Evolutionary conservation across 2,797 vertebrate species (phyloP), one percentile per base, ranked within the genome.

Genomic region (Betta splendens): DNA sequence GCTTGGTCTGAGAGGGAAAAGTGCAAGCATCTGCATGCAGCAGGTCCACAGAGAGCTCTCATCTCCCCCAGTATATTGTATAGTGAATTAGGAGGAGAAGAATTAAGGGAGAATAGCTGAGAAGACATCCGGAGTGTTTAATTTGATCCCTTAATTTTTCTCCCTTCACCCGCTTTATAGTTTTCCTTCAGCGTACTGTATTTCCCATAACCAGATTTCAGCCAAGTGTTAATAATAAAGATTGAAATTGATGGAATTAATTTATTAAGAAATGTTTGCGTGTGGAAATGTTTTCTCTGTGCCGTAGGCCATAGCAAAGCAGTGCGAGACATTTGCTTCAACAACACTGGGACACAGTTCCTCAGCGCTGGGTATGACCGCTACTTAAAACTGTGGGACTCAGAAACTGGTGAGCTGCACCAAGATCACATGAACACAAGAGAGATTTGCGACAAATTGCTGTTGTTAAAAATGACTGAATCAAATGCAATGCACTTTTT

Each of bases 301-400:
- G 26, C 57, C 22, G 49, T 52, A 99, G 97, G 97, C 44, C 97
- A 99, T 81, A 94, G 96, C 87, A 99, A 99, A 92, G 97, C 97
- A 12, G 97, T 99, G 65, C 86, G 97, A 79, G 97, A 99, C 80
- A 94, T 99, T 82, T 99, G 96, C 84, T 99, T 93, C 79, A 99
- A 97, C 77, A 97, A 98, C 71, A 91, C 68, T 1, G 97, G 97
- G 7, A 95, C 93, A 7, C 91, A 85, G 77, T 99, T 99, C 79
- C 94, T 99, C 59, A 99, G 97, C 1, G 97, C 97, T 5, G 97
- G 92, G 0, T 99, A 99, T 18, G 97, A 99, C 79, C 93, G 97
- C 29, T 96, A 97, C 69, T 92, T 99, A 13, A 99, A 99, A 79
- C 94, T 99, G 44, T 99, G 97, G 98, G 97, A 98, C 87, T 89